Evolutionary conservation across 2,797 vertebrate species (phyloP).

Genomic region (Megalops cyprinoides): DNA sequence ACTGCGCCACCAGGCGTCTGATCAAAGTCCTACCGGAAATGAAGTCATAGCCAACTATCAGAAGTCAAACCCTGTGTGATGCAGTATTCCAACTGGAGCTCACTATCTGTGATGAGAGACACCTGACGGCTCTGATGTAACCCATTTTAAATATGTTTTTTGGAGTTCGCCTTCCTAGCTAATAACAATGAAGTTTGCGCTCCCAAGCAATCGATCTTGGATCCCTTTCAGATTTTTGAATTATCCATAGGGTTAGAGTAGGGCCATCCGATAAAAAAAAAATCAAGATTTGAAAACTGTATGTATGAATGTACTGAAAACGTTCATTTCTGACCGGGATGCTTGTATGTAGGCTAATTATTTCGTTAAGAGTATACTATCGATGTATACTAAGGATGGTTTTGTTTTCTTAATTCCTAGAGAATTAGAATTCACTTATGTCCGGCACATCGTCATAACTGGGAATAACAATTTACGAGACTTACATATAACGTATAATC

Average conservation of each 20-base stretch:
- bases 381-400: not conserved
- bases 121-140: not conserved
- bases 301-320: no score
- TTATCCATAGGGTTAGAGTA: no score
- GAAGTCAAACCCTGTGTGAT: slow-evolving; percentile 9
- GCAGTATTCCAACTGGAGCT: not conserved
- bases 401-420: no score
- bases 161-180: not conserved
- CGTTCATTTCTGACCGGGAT: not conserved
- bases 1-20: slow-evolving; percentile 58
- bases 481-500: no score
- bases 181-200: not conserved
- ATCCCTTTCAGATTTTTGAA: not conserved
- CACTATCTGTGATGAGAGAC: not conserved
- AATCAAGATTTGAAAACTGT: no score
- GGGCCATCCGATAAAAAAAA: no score
- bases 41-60: slow-evolving; percentile 38
- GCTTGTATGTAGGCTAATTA: not conserved
- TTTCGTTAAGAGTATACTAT: not conserved
- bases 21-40: slow-evolving; percentile 63
- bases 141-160: not conserved
- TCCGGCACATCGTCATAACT: no score
- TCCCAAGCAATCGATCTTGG: not conserved
- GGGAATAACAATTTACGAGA: no score
- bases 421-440: no score